Evolutionary conservation across 2,797 vertebrate genomes (phyloP), one percentile per base, ranked within the genome.

Genomic region (Sphaeramia orbicularis): DNA sequence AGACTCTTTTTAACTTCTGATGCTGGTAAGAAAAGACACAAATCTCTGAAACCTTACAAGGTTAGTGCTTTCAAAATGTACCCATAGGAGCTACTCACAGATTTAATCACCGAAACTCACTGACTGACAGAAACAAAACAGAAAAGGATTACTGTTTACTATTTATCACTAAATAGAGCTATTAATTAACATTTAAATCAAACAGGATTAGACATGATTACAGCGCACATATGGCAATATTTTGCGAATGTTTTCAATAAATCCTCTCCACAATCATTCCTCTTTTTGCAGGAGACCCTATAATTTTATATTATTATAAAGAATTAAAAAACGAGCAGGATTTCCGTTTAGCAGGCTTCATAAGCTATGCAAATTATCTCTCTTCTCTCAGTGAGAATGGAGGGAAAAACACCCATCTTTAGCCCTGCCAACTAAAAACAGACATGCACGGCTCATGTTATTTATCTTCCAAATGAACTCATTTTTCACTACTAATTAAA

Each of bases 401-500:
- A 50, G 41, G 64, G 75, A 68, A 84, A 81, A 86, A 74, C 81
- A 76, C 62, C 59, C 71, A 27, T 89, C 78, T 88, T 86, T 85
- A 87, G 80, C 72, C 81, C 72, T 89, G 86, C 82, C 88, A 90
- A 85, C 83, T 86, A 85, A 89, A 90, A 89, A 81, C 88, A 87
- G 85, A 90, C 90, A 88, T 53, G 74, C 84, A 65, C 80, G 19
- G 74, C 87, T 90, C 80, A 68, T 2, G 83, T 91, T 93, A 90
- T 93, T 93, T 86, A 85, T 94, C 90, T 92, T 91, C 85, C 88
- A 94, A 94, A 94, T 93, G 77, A 93, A 93, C 85, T 90, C 80
- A 92, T 94, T 93, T 91, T 92, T 94, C 92, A 93, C 72, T 1
- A 78, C 90, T 94, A 94, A 94, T 94, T 94, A 94, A 92, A 92